Base-by-base conservation (phyloP, 2,113 vertebrate genomes). In the Chaetops frenatus region DNA sequence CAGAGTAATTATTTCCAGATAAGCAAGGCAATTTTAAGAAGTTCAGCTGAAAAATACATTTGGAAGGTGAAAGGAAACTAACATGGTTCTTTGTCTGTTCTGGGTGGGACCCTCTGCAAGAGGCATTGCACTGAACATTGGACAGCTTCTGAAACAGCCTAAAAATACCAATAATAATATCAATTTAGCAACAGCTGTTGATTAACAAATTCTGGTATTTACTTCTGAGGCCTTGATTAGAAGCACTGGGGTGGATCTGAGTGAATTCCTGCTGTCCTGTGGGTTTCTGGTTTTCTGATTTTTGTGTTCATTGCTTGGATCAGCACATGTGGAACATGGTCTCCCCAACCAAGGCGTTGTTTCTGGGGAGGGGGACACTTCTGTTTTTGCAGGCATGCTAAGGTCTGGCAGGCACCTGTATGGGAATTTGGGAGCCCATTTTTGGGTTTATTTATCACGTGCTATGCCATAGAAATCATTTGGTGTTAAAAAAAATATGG, bases 281-380 rank as follows among this genome's bases (percentile, higher is more conserved):
- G 15, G 12, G 12, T 44, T 79, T 27, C 38, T 50, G 14, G 0
- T 51, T 81, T 91, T 86, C 21, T 64, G 8, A 56, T n/a, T 38
- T 73, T 51, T 3, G 4, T 60, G 27, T 60, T 56, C 36, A 12
- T 24, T 72, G 25, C 28, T 50, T 81, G 82, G 29, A 51, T 82
- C 19, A 44, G 25, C 0, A 0, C 56, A 36, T 0, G 0, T 61
- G 36, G 50, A 35, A 57, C 15, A 57, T 87, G 24, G 28, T 73
- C 20, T 78, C 28, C 33, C 31, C 84, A 53, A 27, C 14, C 0
- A 1, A 61, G n/a, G 36, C 4, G 8, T 22, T 15, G 12, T 56
- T 72, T 42, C 14, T 44, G 11, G 9, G 57, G 47, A 62, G 11
- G 58, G 13, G 5, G 24, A 10, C 4, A 10, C 7, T 67, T 38